Evolutionary conservation across 2,888 invertebrate species (phyloP).

Genomic region (Tyria jacobaeae): DNA sequence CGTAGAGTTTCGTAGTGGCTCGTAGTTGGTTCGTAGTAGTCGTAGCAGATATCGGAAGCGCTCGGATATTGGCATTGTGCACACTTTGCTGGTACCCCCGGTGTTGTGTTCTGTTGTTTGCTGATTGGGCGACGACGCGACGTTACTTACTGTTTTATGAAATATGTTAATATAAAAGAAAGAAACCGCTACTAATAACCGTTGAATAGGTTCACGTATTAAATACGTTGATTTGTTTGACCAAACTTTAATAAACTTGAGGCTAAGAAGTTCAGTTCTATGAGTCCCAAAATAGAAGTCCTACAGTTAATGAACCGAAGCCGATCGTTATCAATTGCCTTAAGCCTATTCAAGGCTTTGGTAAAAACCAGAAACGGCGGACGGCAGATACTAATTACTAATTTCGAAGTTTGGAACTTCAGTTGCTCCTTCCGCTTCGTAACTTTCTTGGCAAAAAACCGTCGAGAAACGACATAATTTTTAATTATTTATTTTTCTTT

Average conservation of each 20-base stretch:
- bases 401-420: not conserved
- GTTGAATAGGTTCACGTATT: not conserved
- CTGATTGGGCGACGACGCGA: not conserved
- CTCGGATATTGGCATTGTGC: conserved; percentile 27
- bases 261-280: not conserved
- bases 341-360: not conserved
- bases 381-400: not conserved
- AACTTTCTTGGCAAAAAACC: not conserved
- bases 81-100: conserved; percentile 11
- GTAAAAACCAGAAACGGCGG: not conserved
- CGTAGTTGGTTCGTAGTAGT: conserved; percentile 19
- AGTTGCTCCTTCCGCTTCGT: not conserved
- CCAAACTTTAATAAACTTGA: too few relatives aligned
- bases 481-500: not conserved
- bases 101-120: not conserved
- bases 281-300: too few relatives aligned
- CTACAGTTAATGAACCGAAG: not conserved
- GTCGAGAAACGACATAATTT: not conserved
- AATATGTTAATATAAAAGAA: not conserved
- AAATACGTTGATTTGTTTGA: not conserved
- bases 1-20: conserved; percentile 16
- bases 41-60: conserved; percentile 34
- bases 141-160: not conserved
- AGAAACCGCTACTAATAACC: not conserved
- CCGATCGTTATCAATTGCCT: not conserved